Percentiles rank a stretch among this genome's conserved stretches.
Evolutionary conservation across 2,888 invertebrate species (phyloP).

Genomic region (Cancer borealis): DNA sequence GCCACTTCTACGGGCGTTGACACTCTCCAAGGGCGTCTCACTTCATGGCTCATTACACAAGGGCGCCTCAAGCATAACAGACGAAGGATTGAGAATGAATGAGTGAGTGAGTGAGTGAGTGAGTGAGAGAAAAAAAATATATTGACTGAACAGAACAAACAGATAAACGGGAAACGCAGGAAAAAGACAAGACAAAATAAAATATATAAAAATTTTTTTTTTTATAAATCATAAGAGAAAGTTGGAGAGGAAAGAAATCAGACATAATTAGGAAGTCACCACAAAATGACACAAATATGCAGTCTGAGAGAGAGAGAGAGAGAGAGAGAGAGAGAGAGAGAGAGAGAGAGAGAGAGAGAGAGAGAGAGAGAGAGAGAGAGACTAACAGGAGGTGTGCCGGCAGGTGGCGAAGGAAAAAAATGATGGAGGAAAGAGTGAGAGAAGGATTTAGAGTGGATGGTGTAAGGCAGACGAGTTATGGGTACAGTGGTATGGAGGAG

Average conservation of each 20-base stretch:
- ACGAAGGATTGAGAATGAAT: not conserved
- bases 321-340: slow-evolving; percentile 10
- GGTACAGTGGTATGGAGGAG: too few relatives aligned
- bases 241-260: not conserved
- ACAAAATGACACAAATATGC: not conserved
- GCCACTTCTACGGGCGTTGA: too few relatives aligned
- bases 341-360: slow-evolving; percentile 29
- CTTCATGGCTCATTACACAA: not conserved
- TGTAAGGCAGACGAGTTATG: not conserved
- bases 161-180: not conserved
- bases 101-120: not conserved
- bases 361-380: slow-evolving; percentile 46
- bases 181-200: not conserved
- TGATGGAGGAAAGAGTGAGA: not conserved
- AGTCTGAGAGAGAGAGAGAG: slow-evolving; percentile 18
- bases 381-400: not conserved
- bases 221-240: too few relatives aligned
- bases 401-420: slow-evolving; percentile 20
- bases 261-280: not conserved
- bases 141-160: not conserved
- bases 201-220: too few relatives aligned
- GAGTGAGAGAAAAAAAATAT: not conserved
- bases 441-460: not conserved
- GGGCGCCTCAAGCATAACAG: not conserved
- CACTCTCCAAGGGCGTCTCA: too few relatives aligned